Evolutionary conservation across 2,113 vertebrate species (phyloP).

Genomic region (Stigmatopora nigra): DNA sequence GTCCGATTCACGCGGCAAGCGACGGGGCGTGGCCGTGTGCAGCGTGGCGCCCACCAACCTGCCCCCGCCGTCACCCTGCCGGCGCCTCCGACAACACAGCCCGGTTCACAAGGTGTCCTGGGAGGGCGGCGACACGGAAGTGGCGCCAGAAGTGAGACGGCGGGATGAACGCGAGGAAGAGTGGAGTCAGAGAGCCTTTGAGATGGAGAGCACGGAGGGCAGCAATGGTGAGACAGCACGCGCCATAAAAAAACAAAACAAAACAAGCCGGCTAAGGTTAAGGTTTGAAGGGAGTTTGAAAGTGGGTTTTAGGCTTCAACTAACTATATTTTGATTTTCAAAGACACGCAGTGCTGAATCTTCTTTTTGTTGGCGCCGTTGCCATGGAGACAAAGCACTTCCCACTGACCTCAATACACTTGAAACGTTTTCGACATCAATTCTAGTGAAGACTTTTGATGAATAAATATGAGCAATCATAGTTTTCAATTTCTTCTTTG

Average conservation of each 20-base stretch:
- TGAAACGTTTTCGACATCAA: not conserved
- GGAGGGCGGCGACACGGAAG: conserved; percentile 74
- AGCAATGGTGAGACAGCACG: conserved; percentile 25
- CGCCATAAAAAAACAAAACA: too few species aligned
- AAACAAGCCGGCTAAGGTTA: not conserved
- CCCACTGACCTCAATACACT: not conserved
- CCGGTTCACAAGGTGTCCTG: conserved; percentile 85
- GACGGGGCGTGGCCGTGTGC: conserved; percentile 89
- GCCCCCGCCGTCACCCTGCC: conserved; percentile 74
- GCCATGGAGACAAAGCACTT: not conserved
- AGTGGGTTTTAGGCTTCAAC: too few species aligned
- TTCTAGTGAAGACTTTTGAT: not conserved
- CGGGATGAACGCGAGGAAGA: conserved; percentile 56
- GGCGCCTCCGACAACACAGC: conserved; percentile 71
- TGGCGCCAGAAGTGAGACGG: conserved; percentile 39
- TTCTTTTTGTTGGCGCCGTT: not conserved
- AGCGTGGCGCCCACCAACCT: conserved; percentile 94
- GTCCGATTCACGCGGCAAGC: conserved; percentile 74
- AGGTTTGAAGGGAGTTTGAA: too few species aligned
- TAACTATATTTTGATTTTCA: not conserved
- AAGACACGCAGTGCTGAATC: not conserved
- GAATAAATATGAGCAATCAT: conserved; percentile 2
- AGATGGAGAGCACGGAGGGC: conserved; percentile 50
- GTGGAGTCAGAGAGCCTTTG: conserved; percentile 63
- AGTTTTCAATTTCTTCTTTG: not conserved